phyloP scores from a whole-genome alignment of 35 echinoderm and acorn worm genomes.

The Ophiothrix spiculata region DNA sequence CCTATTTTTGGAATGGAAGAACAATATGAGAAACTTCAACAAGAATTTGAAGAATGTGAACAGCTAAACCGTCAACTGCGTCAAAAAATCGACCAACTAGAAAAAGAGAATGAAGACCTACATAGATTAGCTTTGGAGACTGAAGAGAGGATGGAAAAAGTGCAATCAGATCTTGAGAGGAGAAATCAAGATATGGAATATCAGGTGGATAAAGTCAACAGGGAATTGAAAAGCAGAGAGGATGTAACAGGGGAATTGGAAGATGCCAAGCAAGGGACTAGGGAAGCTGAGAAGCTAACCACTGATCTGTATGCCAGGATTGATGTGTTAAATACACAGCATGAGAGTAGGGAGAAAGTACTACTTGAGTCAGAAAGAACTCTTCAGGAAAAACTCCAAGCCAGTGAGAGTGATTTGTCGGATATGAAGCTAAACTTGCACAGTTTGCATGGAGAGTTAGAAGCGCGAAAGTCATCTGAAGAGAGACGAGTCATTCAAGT shows the following conservation, averaged over 20 bases:
- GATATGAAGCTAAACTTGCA: slow-evolving; percentile 35
- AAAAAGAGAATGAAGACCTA: slow-evolving; percentile 78
- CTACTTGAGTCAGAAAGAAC: slow-evolving; percentile 45
- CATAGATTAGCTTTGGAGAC: slow-evolving; percentile 76
- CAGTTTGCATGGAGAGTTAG: slow-evolving; percentile 31
- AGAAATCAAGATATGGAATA: slow-evolving; percentile 46
- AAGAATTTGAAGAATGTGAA: slow-evolving; percentile 78
- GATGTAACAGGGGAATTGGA: slow-evolving; percentile 32
- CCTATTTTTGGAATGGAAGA: slow-evolving; percentile 30
- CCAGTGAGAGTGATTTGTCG: slow-evolving; percentile 11
- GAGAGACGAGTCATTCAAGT: slow-evolving; percentile 29
- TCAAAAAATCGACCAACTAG: slow-evolving; percentile 48
- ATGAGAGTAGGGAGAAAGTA: slow-evolving; percentile 55
- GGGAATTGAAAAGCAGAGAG: slow-evolving; percentile 26
- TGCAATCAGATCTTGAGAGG: slow-evolving; percentile 39
- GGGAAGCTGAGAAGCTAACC: slow-evolving; percentile 62
- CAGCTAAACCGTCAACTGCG: slow-evolving; percentile 67
- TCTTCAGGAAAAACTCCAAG: slow-evolving; percentile 26
- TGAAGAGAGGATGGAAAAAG: slow-evolving; percentile 58
- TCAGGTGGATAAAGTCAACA: slow-evolving; percentile 33
- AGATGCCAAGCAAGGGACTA: slow-evolving; percentile 13
- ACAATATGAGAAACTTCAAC: slow-evolving; percentile 40
- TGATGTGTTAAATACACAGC: slow-evolving; percentile 64
- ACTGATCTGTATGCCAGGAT: slow-evolving; percentile 65
- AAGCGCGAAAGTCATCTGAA: slow-evolving; percentile 3